Conservation (phyloP, 2,113 vertebrate species). For the Coracopsis vasa region DNA sequence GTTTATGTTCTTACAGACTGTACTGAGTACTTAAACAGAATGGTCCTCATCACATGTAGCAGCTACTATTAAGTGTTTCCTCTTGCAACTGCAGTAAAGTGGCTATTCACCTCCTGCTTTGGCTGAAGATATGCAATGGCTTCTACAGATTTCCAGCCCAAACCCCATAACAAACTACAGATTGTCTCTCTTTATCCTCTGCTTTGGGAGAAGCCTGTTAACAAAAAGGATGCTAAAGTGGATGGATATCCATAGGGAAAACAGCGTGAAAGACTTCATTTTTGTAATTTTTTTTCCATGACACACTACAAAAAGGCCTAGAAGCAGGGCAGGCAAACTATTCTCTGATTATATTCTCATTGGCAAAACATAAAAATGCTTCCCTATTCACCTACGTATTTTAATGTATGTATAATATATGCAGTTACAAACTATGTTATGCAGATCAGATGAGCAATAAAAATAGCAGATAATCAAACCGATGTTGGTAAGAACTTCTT, state of each 20-base stretch:
- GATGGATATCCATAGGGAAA: not conserved
- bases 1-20: not conserved
- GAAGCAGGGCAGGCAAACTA: not conserved
- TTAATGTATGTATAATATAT: not conserved
- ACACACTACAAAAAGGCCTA: not conserved
- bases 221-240: not conserved
- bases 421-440: not conserved
- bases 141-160: not conserved
- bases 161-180: not conserved
- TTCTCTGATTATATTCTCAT: not conserved
- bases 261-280: not conserved
- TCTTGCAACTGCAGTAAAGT: not conserved
- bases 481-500: not conserved
- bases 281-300: not conserved
- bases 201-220: not conserved
- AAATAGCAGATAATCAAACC: not conserved
- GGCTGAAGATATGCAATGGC: not conserved
- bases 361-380: not conserved
- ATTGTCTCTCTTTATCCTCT: not conserved
- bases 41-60: not conserved
- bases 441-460: not conserved
- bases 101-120: not conserved
- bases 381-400: not conserved
- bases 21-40: not conserved
- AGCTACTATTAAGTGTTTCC: not conserved